Evolutionary conservation across 2,888 invertebrate genomes (phyloP).

Genomic region (Athrips mouffetella): DNA sequence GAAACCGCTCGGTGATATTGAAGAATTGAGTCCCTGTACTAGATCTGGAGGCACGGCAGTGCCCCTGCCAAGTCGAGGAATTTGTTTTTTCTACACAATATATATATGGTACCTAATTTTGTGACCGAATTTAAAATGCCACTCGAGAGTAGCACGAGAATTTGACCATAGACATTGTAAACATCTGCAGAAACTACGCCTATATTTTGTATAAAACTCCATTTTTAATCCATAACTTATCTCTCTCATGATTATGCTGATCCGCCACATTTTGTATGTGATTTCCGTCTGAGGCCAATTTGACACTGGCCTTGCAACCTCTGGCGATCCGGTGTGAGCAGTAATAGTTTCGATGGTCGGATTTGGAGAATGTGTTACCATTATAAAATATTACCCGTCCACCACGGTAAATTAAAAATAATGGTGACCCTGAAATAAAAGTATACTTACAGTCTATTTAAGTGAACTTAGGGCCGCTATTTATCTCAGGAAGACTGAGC

Average conservation of each 20-base stretch:
- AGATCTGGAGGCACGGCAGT: no score
- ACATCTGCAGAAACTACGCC: no score
- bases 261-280: neutral
- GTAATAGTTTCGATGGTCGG: neutral
- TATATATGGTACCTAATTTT: no score
- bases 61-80: no score
- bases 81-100: no score
- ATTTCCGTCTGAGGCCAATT: constrained; percentile 23
- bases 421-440: neutral
- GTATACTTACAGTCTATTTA: neutral
- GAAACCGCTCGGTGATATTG: no score
- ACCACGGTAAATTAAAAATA: neutral
- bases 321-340: neutral
- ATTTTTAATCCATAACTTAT: neutral
- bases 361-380: neutral
- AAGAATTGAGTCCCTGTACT: no score
- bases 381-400: neutral
- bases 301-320: constrained; percentile 30
- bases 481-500: no score
- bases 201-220: neutral
- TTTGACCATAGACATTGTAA: no score
- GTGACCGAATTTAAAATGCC: no score
- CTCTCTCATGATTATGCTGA: neutral
- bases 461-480: no score
- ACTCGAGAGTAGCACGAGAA: no score